Base-by-base conservation (phyloP, 2,113 vertebrate species). In the Ochotona curzoniae region DNA sequence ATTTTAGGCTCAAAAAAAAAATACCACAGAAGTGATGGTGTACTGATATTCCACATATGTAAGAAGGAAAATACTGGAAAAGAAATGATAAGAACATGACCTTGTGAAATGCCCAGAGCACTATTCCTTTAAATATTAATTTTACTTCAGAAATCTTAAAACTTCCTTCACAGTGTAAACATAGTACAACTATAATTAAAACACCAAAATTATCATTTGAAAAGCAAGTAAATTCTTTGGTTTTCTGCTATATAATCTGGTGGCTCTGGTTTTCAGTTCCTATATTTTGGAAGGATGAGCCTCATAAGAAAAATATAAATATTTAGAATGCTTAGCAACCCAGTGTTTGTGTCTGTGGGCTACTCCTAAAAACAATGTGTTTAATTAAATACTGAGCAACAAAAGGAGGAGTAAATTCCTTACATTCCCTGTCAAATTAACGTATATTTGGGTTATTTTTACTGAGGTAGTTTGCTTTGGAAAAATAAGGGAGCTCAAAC, bases 261-360 rank as follows among this genome's bases (percentile, higher is more conserved):
- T 89, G 10, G 81, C 93, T 73, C 87, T 91, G 84, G 75, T 32
- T 97, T 97, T 96, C 44, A 11, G 83, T 97, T 96, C 96, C 95
- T 94, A 0, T 64, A 5, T 89, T 97, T 74, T 25, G 67, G 84
- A 85, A 92, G n/a, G 44, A 88, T 95, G 92, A 83, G 44, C 20
- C 1, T 30, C 81, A 83, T 20, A 18, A 91, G 70, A 90, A 91
- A 3, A 91, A 3, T 93, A 96, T 80, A 98, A 98, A 98, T 98
- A 98, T 98, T 98, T 98, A 94, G 94, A 96, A 93, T 93, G 96
- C 98, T 97, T 98, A 98, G 97, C 97, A 98, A 98, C 98, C 21
- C 90, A 89, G 82, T 92, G 1, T 87, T 96, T 94, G 57, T 74
- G 66, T 92, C 95, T 94, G 82, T 94, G 76, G 75, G 85, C 82